Conservation (phyloP, 2,113 vertebrate species). For the Ginglymostoma cirratum region DNA sequence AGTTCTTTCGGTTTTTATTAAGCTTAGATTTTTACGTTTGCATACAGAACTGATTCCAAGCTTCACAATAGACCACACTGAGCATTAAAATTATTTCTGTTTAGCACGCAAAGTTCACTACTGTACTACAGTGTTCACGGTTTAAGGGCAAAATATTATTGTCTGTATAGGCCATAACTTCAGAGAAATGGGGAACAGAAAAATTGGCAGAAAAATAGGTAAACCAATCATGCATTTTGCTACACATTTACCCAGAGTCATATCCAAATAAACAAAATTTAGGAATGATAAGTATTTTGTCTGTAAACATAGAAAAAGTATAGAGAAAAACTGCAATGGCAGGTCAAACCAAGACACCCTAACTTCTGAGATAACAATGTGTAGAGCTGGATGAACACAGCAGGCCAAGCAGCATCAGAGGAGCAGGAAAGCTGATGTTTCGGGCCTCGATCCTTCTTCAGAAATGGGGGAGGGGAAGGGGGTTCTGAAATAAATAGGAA, state of each 20-base stretch:
- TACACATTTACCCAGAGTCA: background rate
- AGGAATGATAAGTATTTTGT: no score
- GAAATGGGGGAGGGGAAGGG: no score
- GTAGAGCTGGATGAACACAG: no score
- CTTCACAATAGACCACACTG: background rate
- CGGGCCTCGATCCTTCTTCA: no score
- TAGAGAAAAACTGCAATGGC: background rate
- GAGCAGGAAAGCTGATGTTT: no score
- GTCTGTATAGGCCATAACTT: background rate
- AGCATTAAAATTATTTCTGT: slow-evolving; percentile 23
- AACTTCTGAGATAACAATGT: no score
- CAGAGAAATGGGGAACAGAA: background rate
- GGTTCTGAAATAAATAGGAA: no score
- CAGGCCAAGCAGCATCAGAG: no score
- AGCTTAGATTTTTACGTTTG: background rate
- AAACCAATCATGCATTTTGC: background rate
- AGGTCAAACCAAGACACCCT: background rate
- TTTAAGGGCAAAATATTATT: background rate
- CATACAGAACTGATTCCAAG: background rate
- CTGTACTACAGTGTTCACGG: background rate
- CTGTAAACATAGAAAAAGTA: no score
- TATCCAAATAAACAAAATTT: background rate
- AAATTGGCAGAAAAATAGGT: slow-evolving; percentile 18
- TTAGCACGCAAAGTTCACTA: background rate
- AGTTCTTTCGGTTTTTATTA: background rate